These are phyloP conservation scores for Macaria liturata DNA, from an alignment of 2,888 invertebrate genomes.

Conservation along the genomic window DNA sequence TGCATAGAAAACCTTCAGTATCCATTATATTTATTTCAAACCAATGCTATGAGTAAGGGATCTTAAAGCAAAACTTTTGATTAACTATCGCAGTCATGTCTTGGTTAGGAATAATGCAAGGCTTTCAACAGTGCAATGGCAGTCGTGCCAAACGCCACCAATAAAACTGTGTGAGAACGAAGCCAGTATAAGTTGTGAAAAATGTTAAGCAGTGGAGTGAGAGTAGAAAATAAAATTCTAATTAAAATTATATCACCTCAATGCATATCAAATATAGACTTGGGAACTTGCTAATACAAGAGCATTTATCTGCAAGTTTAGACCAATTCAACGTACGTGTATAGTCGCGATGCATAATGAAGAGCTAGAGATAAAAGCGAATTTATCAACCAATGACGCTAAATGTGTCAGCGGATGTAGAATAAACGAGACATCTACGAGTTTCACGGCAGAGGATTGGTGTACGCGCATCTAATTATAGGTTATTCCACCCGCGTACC, in stretches of 20 bases:
- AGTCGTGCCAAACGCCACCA: conserved; percentile 21
- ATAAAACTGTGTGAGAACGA: conserved; percentile 22
- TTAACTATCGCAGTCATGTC: background rate
- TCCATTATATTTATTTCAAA: too few species aligned
- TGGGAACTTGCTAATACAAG: too few species aligned
- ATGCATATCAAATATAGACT: too few species aligned
- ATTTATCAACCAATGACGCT: conserved; percentile 44
- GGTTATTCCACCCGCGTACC: conserved; percentile 79
- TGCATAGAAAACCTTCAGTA: too few species aligned
- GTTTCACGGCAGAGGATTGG: conserved; percentile 66
- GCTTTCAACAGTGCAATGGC: conserved; percentile 13
- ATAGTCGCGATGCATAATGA: conserved; percentile 21
- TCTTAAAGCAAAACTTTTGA: too few species aligned
- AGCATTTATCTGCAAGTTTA: too few species aligned
- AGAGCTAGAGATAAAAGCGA: conserved; percentile 33
- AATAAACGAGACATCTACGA: conserved; percentile 68
- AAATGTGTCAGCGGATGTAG: conserved; percentile 59
- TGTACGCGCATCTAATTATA: conserved; percentile 80
- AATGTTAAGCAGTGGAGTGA: too few species aligned
- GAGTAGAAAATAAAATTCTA: too few species aligned
- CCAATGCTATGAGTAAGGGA: too few species aligned
- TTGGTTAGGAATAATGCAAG: conserved; percentile 15
- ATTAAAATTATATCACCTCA: too few species aligned
- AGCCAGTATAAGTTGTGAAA: too few species aligned
- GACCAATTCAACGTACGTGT: too few species aligned